Conservation (phyloP, 2,888 invertebrate genomes). For the Anagyrus pseudococci region DNA sequence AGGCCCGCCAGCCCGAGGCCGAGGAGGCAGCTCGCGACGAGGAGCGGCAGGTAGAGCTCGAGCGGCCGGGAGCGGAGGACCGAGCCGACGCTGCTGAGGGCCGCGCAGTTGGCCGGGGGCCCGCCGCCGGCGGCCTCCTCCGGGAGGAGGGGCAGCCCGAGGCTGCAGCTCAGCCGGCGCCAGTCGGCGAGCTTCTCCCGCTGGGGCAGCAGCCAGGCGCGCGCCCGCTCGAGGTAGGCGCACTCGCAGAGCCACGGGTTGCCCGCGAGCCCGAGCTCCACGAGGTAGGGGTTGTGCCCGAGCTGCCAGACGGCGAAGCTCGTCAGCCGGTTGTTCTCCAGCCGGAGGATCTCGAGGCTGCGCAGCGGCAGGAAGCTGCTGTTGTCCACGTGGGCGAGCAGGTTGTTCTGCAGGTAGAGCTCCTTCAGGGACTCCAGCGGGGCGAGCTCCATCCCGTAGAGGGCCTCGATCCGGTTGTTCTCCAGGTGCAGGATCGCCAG, state of each 20-base stretch:
- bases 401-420: conserved; percentile 72
- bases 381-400: conserved; percentile 82
- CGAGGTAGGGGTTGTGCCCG: conserved; percentile 67
- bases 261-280: conserved; percentile 71
- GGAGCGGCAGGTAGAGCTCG: conserved; percentile 81
- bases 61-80: conserved; percentile 80
- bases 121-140: conserved; percentile 66
- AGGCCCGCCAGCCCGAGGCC: conserved; percentile 74
- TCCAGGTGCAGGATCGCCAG: conserved; percentile 79
- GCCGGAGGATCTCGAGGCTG: conserved; percentile 81
- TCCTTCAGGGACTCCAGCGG: conserved; percentile 69
- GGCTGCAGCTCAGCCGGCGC: conserved; percentile 47
- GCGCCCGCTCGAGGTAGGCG: conserved; percentile 80
- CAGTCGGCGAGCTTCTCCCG: conserved; percentile 60
- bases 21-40: conserved; percentile 77
- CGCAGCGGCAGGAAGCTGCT: conserved; percentile 82
- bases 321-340: conserved; percentile 84
- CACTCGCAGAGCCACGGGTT: conserved; percentile 89
- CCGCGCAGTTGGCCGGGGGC: conserved; percentile 71
- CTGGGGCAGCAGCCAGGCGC: conserved; percentile 69
- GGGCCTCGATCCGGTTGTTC: conserved; percentile 72
- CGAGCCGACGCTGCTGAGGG: conserved; percentile 75
- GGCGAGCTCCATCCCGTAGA: conserved; percentile 83
- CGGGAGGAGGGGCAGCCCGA: conserved; percentile 57
- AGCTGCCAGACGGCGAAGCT: conserved; percentile 82